phyloP scores from a whole-genome alignment of 2,888 invertebrate genomes.

The Philaethria dido region DNA sequence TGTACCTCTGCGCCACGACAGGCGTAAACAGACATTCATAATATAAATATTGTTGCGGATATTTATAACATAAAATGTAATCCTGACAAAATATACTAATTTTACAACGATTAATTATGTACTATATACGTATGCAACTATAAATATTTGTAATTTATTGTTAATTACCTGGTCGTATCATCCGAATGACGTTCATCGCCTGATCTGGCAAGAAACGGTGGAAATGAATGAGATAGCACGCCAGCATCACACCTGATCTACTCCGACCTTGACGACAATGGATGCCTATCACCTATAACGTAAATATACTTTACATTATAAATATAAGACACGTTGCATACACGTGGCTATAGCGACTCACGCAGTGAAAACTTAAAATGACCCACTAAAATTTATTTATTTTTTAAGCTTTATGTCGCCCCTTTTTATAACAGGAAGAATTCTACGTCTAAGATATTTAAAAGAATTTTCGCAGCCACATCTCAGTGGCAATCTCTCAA shows the following conservation, averaged over 20 bases:
- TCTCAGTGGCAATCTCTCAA: no score
- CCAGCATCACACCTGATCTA: slow-evolving; percentile 88
- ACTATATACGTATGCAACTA: background rate
- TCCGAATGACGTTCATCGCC: slow-evolving; percentile 83
- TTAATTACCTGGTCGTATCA: slow-evolving; percentile 79
- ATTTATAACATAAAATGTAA: no score
- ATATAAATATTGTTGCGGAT: no score
- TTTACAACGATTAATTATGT: background rate
- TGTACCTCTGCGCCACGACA: no score
- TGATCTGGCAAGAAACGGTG: slow-evolving; percentile 84
- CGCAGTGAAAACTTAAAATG: slow-evolving; percentile 4
- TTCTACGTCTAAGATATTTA: no score
- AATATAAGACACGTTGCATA: background rate
- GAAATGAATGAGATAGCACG: slow-evolving; percentile 88
- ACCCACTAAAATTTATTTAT: no score
- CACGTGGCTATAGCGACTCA: background rate
- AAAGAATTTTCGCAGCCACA: no score
- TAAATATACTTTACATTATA: background rate
- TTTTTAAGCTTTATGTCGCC: no score
- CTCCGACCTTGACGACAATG: slow-evolving; percentile 89
- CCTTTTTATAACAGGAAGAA: no score
- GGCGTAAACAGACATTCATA: no score
- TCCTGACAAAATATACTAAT: background rate
- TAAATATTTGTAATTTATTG: background rate
- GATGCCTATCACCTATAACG: slow-evolving; percentile 85